These are phyloP conservation scores for Brachyptera risi DNA, from an alignment of 2,888 invertebrate genomes.

Conservation along the genomic window DNA sequence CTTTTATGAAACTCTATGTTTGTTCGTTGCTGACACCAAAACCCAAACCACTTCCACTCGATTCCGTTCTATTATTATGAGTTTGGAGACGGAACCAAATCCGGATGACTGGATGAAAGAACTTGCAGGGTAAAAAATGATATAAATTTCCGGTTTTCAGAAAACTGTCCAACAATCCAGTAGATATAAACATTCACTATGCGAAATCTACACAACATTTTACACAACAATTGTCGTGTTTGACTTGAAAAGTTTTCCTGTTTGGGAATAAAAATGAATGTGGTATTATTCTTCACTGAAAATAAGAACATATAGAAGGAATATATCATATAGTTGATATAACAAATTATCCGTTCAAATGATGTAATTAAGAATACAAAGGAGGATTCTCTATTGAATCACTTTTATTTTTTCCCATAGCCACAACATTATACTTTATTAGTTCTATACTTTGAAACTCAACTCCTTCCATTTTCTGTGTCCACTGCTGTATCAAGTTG, in stretches of 20 bases:
- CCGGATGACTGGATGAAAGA: conserved; percentile 4
- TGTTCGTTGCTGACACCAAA: conserved; percentile 18
- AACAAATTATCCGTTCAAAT: too few relatives aligned
- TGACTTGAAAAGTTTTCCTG: too few relatives aligned
- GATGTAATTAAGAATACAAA: too few relatives aligned
- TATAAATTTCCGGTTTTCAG: conserved; percentile 10
- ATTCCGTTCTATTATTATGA: conserved; percentile 8
- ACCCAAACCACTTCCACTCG: conserved; percentile 1
- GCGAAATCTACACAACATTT: background rate
- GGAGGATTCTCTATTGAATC: background rate
- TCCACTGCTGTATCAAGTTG: background rate
- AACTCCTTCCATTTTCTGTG: too few relatives aligned
- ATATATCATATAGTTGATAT: too few relatives aligned
- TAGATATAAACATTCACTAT: conserved; percentile 4
- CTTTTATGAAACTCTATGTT: conserved; percentile 19
- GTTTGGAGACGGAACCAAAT: conserved; percentile 3
- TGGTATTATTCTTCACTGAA: too few relatives aligned
- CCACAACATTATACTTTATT: too few relatives aligned
- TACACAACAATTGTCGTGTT: too few relatives aligned
- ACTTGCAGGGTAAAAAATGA: conserved; percentile 2
- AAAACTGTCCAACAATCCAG: background rate
- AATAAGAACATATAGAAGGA: too few relatives aligned
- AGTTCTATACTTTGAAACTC: too few relatives aligned
- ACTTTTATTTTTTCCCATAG: too few relatives aligned
- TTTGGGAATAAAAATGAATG: too few relatives aligned